A percentile compares a stretch with the other conserved stretches of the same genome.
phyloP scores from a whole-genome alignment of 2,888 invertebrate genomes.

The Emmelina monodactyla region DNA sequence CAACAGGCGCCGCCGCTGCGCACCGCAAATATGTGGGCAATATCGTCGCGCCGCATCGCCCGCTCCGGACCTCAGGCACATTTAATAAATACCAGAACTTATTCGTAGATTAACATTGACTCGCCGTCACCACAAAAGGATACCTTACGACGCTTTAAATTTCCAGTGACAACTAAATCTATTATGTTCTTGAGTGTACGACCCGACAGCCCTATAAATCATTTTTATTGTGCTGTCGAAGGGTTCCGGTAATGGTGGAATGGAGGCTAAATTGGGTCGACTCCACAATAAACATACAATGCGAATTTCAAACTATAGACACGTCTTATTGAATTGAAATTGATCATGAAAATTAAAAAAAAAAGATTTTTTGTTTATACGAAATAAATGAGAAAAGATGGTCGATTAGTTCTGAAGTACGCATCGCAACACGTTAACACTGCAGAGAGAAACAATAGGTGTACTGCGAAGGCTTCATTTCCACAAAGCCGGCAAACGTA shows the following conservation, averaged over 20 bases:
- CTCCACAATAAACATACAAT: constrained; percentile 36
- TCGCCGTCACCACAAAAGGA: too few species aligned
- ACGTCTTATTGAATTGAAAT: too few species aligned
- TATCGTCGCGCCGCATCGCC: constrained; percentile 21
- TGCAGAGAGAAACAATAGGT: background rate
- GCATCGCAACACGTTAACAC: too few species aligned
- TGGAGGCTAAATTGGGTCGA: constrained; percentile 48
- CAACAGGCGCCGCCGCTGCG: constrained; percentile 35
- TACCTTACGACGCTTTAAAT: too few species aligned
- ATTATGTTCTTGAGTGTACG: constrained; percentile 53
- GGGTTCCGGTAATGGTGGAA: constrained; percentile 41
- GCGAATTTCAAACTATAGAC: too few species aligned
- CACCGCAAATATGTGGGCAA: constrained; percentile 51
- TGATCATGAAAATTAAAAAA: too few species aligned
- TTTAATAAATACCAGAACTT: too few species aligned
- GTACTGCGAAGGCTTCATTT: background rate
- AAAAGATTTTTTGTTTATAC: too few species aligned
- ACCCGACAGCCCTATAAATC: constrained; percentile 52
- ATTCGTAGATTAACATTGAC: too few species aligned
- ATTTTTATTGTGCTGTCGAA: constrained; percentile 60
- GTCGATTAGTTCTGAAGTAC: too few species aligned
- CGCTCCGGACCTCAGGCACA: constrained; percentile 14
- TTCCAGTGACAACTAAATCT: constrained; percentile 58
- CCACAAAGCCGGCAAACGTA: constrained; percentile 11
- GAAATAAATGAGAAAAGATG: too few species aligned